phyloP scores from a whole-genome alignment of 2,888 invertebrate species.

The Linyphia triangularis region DNA sequence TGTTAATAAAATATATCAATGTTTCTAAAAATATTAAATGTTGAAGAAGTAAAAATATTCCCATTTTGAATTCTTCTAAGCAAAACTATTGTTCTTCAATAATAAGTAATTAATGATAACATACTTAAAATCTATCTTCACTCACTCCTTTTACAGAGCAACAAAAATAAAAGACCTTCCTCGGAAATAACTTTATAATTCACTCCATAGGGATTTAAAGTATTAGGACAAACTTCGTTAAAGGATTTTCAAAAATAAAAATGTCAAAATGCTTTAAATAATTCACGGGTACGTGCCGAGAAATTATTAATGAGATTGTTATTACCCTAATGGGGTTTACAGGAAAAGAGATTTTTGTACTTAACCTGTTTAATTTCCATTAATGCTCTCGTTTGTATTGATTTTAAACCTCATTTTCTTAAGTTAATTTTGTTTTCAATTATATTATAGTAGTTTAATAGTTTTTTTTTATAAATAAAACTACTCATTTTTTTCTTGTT shows the following conservation, averaged over 20 bases:
- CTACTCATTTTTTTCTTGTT: too few species aligned
- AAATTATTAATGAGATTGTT: slow-evolving; percentile 61
- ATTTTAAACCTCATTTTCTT: slow-evolving; percentile 13
- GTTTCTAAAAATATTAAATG: too few species aligned
- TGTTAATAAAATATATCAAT: too few species aligned
- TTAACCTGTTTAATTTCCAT: slow-evolving; percentile 38
- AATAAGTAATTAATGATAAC: too few species aligned
- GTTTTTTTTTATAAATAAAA: too few species aligned
- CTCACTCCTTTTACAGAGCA: too few species aligned
- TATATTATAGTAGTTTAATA: background rate
- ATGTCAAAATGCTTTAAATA: slow-evolving; percentile 2
- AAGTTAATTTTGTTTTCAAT: slow-evolving; percentile 24
- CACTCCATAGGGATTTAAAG: background rate
- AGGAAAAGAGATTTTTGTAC: background rate
- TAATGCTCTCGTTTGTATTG: background rate
- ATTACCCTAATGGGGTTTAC: slow-evolving; percentile 59
- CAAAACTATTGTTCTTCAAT: too few species aligned
- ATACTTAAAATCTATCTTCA: too few species aligned
- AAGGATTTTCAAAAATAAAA: background rate
- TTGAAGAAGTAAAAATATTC: too few species aligned
- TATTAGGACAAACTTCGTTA: background rate
- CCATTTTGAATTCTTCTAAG: too few species aligned
- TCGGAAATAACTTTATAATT: too few species aligned
- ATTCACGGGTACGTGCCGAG: slow-evolving; percentile 30
- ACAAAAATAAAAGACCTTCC: too few species aligned